A percentile compares a stretch with the other conserved stretches of the same genome.
phyloP scores from a whole-genome alignment of 64 coral and sea anemone genomes.

The Cladopsammia gracilis region DNA sequence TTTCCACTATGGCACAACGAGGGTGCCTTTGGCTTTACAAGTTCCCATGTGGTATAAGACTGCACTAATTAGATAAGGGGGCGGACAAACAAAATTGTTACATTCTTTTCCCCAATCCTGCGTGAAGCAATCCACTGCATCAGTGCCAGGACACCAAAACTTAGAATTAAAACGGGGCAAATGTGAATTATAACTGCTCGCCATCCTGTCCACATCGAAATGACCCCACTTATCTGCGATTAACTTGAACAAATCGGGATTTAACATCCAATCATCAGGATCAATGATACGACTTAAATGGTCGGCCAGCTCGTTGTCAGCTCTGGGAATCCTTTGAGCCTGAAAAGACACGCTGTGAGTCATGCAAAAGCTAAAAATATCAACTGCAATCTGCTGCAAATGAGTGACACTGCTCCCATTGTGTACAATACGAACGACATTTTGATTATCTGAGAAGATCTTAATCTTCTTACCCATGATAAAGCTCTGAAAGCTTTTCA shows the following conservation, averaged over 20 bases:
- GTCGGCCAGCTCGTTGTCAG: neutral
- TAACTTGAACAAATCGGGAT: no score
- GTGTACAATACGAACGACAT: conserved; percentile 20
- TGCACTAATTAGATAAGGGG: no score
- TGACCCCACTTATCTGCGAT: neutral
- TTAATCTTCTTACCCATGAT: no score
- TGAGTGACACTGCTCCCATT: neutral
- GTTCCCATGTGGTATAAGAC: no score
- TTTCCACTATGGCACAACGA: no score
- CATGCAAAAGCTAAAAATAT: conserved; percentile 49
- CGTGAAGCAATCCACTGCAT: no score
- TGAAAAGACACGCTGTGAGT: neutral
- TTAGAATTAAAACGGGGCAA: no score
- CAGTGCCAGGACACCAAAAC: no score
- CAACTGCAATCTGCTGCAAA: neutral
- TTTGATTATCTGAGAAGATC: conserved; percentile 49
- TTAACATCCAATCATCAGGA: neutral
- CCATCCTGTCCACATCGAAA: neutral
- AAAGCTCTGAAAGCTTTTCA: no score
- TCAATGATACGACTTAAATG: neutral
- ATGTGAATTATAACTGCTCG: neutral
- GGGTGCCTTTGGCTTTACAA: no score
- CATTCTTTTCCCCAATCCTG: no score
- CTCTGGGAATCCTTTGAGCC: neutral
- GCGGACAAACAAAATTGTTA: no score